Base-by-base conservation (phyloP, 2,888 invertebrate species). In the Pristionchus exspectatus region DNA sequence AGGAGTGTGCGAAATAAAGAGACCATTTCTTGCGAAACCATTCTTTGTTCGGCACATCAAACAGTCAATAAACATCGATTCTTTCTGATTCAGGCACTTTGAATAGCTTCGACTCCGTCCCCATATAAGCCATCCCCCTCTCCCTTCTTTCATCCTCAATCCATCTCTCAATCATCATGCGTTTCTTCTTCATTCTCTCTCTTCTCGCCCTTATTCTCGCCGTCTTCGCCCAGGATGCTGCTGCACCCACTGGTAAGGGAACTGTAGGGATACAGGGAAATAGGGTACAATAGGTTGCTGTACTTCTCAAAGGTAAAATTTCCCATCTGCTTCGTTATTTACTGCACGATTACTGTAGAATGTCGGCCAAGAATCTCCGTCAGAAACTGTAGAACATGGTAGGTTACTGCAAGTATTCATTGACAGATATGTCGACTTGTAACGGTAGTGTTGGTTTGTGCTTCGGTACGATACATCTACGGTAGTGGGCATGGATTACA, bases 111-210 rank as follows among this genome's bases (percentile, higher is more conserved):
- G 33, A 72, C 0, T 5, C 69, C 69, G 16, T 72, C 33, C 16
- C 69, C 16, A 30, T 72, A 72, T 72, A 72, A 72, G 69, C 12
- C 69, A 30, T 0, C 30, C 1, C 18, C 24, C 27, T 30, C 1
- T 9, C 69, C 16, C 69, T 21, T 72, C 14, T 33, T 72, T 33
- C 30, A 72, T 27, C 69, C 30, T 2, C 16, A 14, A 63, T 63
- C 63, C 69, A 33, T 63, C 69, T 33, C 69, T 69, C 30, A 5
- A 10, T 77, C 77, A 30, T 1, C 44, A 77, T 77, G 77, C 77
- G 77, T 14, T 77, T 77, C 77, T 44, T 33, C 33, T 30, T 77
- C 44, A 44, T 77, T 44, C 77, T 72, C 69, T 27, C 69, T 21
- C 30, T 77, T 44, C 44, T 77, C 77, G 63, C 63, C 21, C 77